Evolutionary conservation across 2,888 invertebrate genomes (phyloP), one percentile per base, ranked within the genome.

Genomic region (Mesochorus sp.): DNA sequence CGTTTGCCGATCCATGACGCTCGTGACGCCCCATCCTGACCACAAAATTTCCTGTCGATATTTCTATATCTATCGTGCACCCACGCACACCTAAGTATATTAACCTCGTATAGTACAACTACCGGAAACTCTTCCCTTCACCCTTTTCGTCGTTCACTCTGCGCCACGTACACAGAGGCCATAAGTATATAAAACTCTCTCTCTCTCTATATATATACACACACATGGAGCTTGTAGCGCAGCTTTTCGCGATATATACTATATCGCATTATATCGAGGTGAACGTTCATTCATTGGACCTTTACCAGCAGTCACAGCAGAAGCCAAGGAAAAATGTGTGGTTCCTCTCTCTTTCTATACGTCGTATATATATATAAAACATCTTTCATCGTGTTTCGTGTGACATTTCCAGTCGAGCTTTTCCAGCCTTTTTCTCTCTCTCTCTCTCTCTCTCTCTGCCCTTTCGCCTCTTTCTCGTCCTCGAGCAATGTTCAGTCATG

Each of bases 11-110:
- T 82, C 82, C 81, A 81, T 84, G 82, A 85, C 85, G 80, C 80
- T 81, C 79, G n/a, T n/a, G 75, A 81, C 82, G 75, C 76, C 83
- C 83, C 80, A 31, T 75, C 78, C 51, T 77, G 70, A 82, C 84
- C 83, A 62, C 80, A 73, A 82, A 82, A 82, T 81, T 86, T 86
- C 86, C 86, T 85, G 81, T 76, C 81, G 76, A 85, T 75, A 76
- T 66, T 76, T 39, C n/a, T 10, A 24, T 34, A 39, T 39, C 34
- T 66, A 14, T 24, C 17, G n/a, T 17, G 31, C 12, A 14, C 19
- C 12, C 24, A 10, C n/a, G 12, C 2, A 14, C 3, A 12, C n/a
- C 8, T 14, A 5, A 12, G 51, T 3, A 14, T 21, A 49, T 5
- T 21, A 21, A 49, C 14, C 6, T 8, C 12, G 31, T 10, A 47